Conservation (phyloP, 2,888 invertebrate species). For the Cylloceria caligata region DNA sequence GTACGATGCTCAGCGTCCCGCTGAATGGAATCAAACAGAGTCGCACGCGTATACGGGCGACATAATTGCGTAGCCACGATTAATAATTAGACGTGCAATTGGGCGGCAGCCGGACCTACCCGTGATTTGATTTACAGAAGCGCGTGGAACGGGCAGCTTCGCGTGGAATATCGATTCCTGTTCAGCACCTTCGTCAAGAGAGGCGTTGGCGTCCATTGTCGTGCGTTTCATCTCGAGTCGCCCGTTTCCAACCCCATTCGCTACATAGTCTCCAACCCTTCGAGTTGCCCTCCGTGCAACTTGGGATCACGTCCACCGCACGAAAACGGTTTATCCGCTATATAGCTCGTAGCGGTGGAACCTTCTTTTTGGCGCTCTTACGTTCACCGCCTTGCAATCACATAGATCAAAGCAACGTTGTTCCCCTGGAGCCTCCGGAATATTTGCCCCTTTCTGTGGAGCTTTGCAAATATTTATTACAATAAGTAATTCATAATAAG, state of each 20-base stretch:
- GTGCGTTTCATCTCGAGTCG: constrained; percentile 28
- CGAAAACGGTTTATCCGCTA: constrained; percentile 24
- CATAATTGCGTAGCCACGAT: constrained; percentile 81
- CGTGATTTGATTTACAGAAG: constrained; percentile 82
- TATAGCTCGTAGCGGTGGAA: constrained; percentile 10
- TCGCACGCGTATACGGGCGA: constrained; percentile 72
- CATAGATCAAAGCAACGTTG: background rate
- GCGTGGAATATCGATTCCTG: constrained; percentile 77
- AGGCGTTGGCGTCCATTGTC: constrained; percentile 38
- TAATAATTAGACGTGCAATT: constrained; percentile 83
- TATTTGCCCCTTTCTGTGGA: background rate
- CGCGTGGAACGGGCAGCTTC: constrained; percentile 58
- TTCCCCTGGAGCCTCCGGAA: background rate
- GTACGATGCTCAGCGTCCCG: constrained; percentile 49
- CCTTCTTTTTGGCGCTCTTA: background rate
- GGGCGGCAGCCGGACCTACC: constrained; percentile 79
- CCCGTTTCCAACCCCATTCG: constrained; percentile 11
- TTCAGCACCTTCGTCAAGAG: constrained; percentile 57
- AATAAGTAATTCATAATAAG: background rate
- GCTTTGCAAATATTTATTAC: background rate
- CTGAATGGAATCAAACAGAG: constrained; percentile 73
- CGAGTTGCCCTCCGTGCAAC: background rate
- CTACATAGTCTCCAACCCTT: background rate
- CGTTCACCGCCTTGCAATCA: background rate
- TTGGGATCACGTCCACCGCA: background rate